A percentile compares a stretch with the other conserved stretches of the same genome.
Evolutionary conservation across 2,113 vertebrate species (phyloP).

Genomic region (Prinia subflava): DNA sequence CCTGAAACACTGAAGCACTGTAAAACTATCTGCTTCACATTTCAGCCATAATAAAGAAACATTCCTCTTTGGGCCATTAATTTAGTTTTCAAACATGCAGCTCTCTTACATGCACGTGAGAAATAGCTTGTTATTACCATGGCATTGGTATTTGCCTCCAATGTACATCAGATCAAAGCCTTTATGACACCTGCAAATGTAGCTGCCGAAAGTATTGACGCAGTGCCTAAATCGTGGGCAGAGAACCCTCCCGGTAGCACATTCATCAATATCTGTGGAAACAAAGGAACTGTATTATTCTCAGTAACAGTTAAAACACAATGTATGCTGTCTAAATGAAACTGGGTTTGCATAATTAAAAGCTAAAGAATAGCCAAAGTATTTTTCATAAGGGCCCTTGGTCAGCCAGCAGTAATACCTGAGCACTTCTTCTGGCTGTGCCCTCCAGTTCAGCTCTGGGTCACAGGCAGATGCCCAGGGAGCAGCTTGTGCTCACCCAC

Average conservation of each 20-base stretch:
- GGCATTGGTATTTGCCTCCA: constrained; percentile 93
- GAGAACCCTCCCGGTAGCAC: constrained; percentile 80
- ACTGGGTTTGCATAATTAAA: not conserved
- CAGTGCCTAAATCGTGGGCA: constrained; percentile 92
- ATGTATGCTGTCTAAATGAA: not conserved
- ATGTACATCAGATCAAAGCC: constrained; percentile 93
- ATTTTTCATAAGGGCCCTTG: not conserved
- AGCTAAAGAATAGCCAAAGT: not conserved
- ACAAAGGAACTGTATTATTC: not conserved
- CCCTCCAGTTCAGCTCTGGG: not conserved
- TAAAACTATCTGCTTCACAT: not conserved
- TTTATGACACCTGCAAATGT: constrained; percentile 93
- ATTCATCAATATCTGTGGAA: constrained; percentile 91
- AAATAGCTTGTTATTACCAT: constrained; percentile 74
- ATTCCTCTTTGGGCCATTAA: not conserved
- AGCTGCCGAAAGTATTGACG: constrained; percentile 96
- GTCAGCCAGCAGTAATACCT: not conserved
- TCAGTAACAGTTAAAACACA: not conserved
- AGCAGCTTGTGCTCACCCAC: not conserved
- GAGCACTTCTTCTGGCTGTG: not conserved
- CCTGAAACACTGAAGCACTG: not conserved
- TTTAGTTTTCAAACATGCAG: not conserved
- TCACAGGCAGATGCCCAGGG: not conserved
- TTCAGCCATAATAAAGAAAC: not conserved
- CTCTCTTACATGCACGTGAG: not conserved